Base-by-base conservation (phyloP, 2,888 invertebrate species). In the Clistopyga incitator region DNA sequence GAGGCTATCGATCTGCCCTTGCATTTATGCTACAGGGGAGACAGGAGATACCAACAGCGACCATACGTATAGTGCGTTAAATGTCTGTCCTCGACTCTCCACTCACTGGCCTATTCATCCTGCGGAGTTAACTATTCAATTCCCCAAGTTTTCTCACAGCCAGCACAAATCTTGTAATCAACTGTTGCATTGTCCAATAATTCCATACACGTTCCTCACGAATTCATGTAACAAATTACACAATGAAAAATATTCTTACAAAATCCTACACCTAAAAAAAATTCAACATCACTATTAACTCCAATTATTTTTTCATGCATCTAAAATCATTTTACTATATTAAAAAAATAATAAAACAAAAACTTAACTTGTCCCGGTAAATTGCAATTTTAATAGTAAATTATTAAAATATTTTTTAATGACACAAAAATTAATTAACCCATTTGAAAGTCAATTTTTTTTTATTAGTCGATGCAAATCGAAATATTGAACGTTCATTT, bases 1-100 rank as follows among this genome's bases (percentile, higher is more conserved):
- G 23, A 47, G 29, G 23, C 77, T 81, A 81, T 81, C 65, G 81
- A 81, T 81, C 77, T 59, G 59, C 56, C 47, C 56, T 54, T 38
- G 47, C 42, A 25, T 56, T 64, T 47, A 23, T 23, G 25, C 54
- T 50, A 45, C 38, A 50, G n/a, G 52, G 52, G 52, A 50, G 25
- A 71, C 25, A 25, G 29, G 18, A 34, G 29, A 23, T 10, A 52
- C 13, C 50, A 15, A 42, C 20, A 78, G 23, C 68, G 23, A 18
- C 56, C 52, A 65, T 45, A 70, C 42, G 23, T 52, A 61, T 20
- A 64, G 59, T 34, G 0, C 52, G 25, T 67, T 25, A 15, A 65
- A 54, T 15, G 34, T 61, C 15, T 45, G 65, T 72, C 54, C 45
- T 45, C 42, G 52, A 52, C 25, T 6, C 54, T 20, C 38, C n/a